Evolutionary conservation across 2,888 invertebrate genomes (phyloP), one percentile per base, ranked within the genome.

Genomic region (Leptopilina syphax): DNA sequence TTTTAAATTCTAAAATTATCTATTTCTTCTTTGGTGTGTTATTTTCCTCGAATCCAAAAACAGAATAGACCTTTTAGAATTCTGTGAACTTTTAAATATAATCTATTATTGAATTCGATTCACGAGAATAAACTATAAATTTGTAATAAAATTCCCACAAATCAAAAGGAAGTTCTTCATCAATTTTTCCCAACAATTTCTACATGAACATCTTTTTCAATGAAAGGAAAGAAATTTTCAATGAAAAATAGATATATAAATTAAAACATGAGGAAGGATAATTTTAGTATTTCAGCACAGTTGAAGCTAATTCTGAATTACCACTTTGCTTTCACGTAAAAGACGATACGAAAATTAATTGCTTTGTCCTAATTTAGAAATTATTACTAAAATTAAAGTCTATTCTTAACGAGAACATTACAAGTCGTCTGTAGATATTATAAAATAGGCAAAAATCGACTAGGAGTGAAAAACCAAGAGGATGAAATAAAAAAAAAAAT

Each of bases 301-400:
- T 47, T 24, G 47, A 24, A 70, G 68, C 24, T 73, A 54, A 54
- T 27, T 57, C 9, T 12, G 27, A 54, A 54, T 70, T 7, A 44
- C 7, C 7, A 8, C 34, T 73, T 27, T 18, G 68, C n/a, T 18
- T 47, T 6, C 47, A 47, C 41, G 2, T 7, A 34, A 27, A 57
- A 73, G 67, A 73, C 27, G 54, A 57, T 8, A 57, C 70, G 34
- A 34, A 73, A 73, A 73, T 73, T 27, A 24, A 70, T 27, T 13
- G 24, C n/a, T 27, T 50, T 57, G 70, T 34, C 10, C 47, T 47
- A 18, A 68, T 47, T 47, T 7, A 65, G 65, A 65, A 65, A 65
- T 47, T 18, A 47, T 68, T 18, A 68, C 9, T 68, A 10, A 27
- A 50, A 47, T 68, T 47, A 47, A 2, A 68, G 9, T 68, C 18